A percentile compares a stretch with the other conserved stretches of the same genome.
Conservation (phyloP, 2,888 invertebrate species). For the Caenorhabditis uteleia region DNA sequence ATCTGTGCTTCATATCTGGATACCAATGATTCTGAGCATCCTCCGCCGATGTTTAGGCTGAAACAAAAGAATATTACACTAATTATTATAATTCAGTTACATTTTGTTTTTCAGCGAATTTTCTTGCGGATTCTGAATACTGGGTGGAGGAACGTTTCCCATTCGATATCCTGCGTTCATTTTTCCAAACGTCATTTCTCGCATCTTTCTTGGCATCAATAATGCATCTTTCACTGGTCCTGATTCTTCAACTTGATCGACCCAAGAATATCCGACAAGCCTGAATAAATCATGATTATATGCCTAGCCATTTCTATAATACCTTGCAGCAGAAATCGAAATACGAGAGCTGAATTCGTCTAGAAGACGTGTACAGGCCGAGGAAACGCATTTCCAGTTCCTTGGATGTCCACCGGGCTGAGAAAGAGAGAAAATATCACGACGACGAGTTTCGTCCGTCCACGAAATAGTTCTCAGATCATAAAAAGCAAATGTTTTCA, state of each 20-base stretch:
- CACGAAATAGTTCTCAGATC: slow-evolving; percentile 44
- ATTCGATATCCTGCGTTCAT: slow-evolving; percentile 16
- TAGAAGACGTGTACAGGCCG: slow-evolving; percentile 27
- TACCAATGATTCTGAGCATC: slow-evolving; percentile 2
- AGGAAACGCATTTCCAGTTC: slow-evolving; percentile 46
- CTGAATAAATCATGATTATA: not conserved
- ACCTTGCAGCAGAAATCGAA: slow-evolving; percentile 12
- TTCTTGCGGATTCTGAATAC: slow-evolving; percentile 15
- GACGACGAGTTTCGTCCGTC: slow-evolving; percentile 31
- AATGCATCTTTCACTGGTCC: slow-evolving; percentile 22
- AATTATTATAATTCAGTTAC: not conserved
- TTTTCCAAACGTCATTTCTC: slow-evolving; percentile 28
- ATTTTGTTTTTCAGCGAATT: slow-evolving; percentile 7
- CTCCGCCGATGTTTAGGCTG: not conserved
- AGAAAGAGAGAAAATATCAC: slow-evolving; percentile 43
- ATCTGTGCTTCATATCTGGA: slow-evolving; percentile 31
- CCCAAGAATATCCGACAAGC: slow-evolving; percentile 31
- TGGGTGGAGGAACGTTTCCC: slow-evolving; percentile 17
- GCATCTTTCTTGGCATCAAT: slow-evolving; percentile 33
- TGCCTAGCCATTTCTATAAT: not conserved
- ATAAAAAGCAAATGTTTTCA: slow-evolving; percentile 44
- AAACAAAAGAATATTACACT: not conserved
- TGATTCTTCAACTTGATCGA: slow-evolving; percentile 11
- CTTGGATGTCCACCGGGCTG: slow-evolving; percentile 52
- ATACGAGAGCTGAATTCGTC: slow-evolving; percentile 37